Base-by-base conservation (phyloP, 1,140 invertebrate species). In the Drosophila bifasciata region DNA sequence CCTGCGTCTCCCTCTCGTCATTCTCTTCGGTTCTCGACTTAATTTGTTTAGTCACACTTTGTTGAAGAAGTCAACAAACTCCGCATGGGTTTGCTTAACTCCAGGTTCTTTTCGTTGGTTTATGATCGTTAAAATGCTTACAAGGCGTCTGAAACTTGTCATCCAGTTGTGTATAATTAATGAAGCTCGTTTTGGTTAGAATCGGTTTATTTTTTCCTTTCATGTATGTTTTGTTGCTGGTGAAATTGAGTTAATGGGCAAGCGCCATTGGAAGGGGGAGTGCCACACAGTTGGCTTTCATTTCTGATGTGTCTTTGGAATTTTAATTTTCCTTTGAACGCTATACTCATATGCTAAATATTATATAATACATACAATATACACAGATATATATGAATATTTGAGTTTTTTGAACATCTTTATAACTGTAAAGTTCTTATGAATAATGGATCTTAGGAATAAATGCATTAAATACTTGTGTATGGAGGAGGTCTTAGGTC, bases 31-130 rank as follows among this genome's bases (percentile, higher is more conserved):
- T 85, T 86, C 81, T 81, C 60, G 49, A 51, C 77, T 86, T 85
- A 85, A 85, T 85, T 86, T 85, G 81, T 85, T 85, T 85, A 85
- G 81, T 85, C 81, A 85, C 81, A 85, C 81, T 86, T 86, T 86
- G 81, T 86, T 86, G 81, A 60, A 85, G 81, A 85, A 85, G 81
- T 85, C 81, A 85, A 85, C 81, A 85, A 85, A 85, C 81, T 86
- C 83, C 56, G 59, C 81, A 85, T 86, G 81, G 76, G 80, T 53
- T 85, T 64, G 70, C 59, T 73, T 64, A 64, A 73, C 64, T 59
- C 48, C 51, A 66, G 36, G 51, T 45, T 53, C 45, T 72, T 69
- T 74, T 59, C 48, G 48, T 32, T 76, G 55, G 43, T 67, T 81
- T 74, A 70, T 75, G 57, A 69, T 86, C 83, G 71, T 88, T 70